Percentiles rank a stretch among this genome's conserved stretches.
Evolutionary conservation across 2,113 vertebrate species (phyloP).

Genomic region (Microtus montanus): DNA sequence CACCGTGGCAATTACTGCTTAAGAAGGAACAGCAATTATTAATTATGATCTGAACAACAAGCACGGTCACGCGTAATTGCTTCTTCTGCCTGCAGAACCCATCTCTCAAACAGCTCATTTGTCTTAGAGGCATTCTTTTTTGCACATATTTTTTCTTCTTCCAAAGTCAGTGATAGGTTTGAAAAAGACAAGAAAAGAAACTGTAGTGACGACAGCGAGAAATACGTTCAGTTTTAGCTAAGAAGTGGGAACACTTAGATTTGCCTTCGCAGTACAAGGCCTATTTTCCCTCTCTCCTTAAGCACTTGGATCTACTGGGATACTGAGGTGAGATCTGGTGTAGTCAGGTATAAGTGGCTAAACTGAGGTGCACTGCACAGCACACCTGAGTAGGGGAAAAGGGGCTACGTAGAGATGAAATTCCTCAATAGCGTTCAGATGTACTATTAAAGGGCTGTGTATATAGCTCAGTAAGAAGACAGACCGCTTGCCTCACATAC

Average conservation of each 20-base stretch:
- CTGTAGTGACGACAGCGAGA: neutral
- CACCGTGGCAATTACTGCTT: neutral
- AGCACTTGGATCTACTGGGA: neutral
- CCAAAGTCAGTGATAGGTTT: conserved; percentile 38
- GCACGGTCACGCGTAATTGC: conserved; percentile 28
- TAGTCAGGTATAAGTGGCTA: neutral
- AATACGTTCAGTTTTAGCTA: conserved; percentile 42
- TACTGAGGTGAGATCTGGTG: neutral
- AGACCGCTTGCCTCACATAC: neutral
- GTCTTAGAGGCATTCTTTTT: neutral
- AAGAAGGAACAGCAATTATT: conserved; percentile 44
- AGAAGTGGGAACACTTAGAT: neutral
- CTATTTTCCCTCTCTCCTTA: conserved; percentile 11
- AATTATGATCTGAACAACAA: conserved; percentile 56
- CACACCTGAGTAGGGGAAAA: neutral
- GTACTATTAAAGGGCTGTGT: neutral
- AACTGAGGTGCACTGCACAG: neutral
- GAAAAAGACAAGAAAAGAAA: neutral
- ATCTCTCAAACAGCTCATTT: conserved; percentile 65
- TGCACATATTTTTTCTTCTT: neutral
- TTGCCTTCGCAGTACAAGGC: neutral
- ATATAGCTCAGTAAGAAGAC: neutral
- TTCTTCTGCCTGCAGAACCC: conserved; percentile 36
- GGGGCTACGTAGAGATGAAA: neutral
- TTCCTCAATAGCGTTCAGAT: conserved; percentile 20